Conservation (phyloP, 1,140 invertebrate species). For the Calycopis cecrops region DNA sequence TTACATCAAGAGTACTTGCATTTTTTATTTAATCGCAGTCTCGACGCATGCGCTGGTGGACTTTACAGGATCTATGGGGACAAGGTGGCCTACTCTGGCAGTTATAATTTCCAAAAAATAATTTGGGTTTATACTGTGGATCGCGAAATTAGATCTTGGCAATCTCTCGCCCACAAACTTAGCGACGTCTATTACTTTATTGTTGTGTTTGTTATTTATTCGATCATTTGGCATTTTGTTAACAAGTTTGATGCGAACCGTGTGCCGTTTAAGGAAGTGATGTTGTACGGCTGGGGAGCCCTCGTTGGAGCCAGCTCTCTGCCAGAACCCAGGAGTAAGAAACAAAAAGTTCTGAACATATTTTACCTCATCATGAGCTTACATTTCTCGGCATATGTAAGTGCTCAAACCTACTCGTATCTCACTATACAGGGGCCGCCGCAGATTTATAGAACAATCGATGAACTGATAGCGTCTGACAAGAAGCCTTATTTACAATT, state of each 20-base stretch:
- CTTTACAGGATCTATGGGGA: slow-evolving; percentile 51
- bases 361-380: slow-evolving; percentile 43
- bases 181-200: slow-evolving; percentile 46
- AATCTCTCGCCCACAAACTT: slow-evolving; percentile 38
- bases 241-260: slow-evolving; percentile 33
- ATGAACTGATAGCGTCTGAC: slow-evolving; percentile 42
- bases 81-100: slow-evolving; percentile 45
- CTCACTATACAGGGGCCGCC: slow-evolving; percentile 49
- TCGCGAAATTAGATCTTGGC: slow-evolving; percentile 42
- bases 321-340: slow-evolving; percentile 35
- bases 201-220: slow-evolving; percentile 42
- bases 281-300: slow-evolving; percentile 46
- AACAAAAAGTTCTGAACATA: slow-evolving; percentile 49
- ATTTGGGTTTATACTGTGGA: slow-evolving; percentile 53
- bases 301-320: slow-evolving; percentile 40
- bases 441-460: slow-evolving; percentile 35
- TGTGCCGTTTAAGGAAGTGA: slow-evolving; percentile 30
- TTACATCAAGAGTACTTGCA: slow-evolving; percentile 32
- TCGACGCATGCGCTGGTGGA: slow-evolving; percentile 54
- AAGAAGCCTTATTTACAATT: slow-evolving; percentile 34
- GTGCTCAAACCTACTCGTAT: slow-evolving; percentile 49
- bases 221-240: slow-evolving; percentile 39
- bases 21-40: slow-evolving; percentile 39
- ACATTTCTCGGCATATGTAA: slow-evolving; percentile 46
- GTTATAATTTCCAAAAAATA: slow-evolving; percentile 43